Base-by-base conservation (phyloP, 2,797 vertebrate genomes). In the Alcedo atthis region DNA sequence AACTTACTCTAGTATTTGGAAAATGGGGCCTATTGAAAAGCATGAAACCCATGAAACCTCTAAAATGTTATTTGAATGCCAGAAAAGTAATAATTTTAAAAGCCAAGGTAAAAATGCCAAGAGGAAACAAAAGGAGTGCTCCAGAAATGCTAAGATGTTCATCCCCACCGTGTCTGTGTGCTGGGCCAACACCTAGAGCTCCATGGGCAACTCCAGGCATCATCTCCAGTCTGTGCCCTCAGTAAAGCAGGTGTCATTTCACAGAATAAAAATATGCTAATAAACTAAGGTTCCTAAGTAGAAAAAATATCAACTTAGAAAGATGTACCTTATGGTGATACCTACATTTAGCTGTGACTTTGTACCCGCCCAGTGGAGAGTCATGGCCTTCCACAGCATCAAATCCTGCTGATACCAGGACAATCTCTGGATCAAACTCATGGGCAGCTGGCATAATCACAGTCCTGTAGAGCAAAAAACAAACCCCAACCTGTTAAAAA, bases 261-360 rank as follows among this genome's bases (percentile, higher is more conserved):
- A 85, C 43, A 63, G 48, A 64, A 40, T 2, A 76, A 20, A 88
- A 75, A 61, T 43, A 58, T 1, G 18, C 18, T n/a, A 2, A 1
- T 15, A 55, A 77, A n/a, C 45, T 32, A 46, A 81, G 8, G n/a
- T 32, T 77, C 7, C 25, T 48, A 37, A 28, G 17, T 37, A 85
- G 75, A 90, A 91, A 28, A 87, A 25, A 58, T 21, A 67, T 6
- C 57, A 81, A 10, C n/a, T 66, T 6, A 79, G 37, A 81, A 93
- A 87, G 35, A 37, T 3, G 6, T 4, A 24, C 21, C 42, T 81
- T 61, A 15, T 66, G 58, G 81, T 5, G 6, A 91, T 95, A 98
- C 98, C 94, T 97, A 98, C 98, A 98, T 97, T 98, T 98, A 81
- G 98, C 98, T 73, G 98, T 98, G 92, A 98, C 98, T 95, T 97